Evolutionary conservation across 92 coral and sea anemone species (phyloP).

Genomic region (Epizoanthus rinbou): DNA sequence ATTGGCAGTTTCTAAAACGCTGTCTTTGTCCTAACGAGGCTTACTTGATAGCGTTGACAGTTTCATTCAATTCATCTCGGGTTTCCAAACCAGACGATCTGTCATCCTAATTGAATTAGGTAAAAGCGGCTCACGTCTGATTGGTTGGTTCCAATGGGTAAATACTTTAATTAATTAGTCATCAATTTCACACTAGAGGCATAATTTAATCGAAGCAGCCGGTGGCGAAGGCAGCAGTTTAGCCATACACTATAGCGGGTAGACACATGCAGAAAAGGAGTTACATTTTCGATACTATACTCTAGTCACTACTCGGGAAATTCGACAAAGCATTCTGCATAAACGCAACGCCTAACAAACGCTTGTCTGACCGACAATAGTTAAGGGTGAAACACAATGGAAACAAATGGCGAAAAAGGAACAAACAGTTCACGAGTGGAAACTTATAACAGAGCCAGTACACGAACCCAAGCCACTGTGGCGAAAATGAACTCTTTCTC

Average conservation of each 20-base stretch:
- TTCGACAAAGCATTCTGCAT: background rate
- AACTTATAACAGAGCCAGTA: conserved; percentile 21
- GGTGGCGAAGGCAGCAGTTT: background rate
- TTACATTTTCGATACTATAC: background rate
- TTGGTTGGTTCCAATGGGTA: conserved; percentile 74
- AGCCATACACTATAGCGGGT: conserved; percentile 1
- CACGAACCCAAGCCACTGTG: conserved; percentile 32
- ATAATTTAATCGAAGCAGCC: conserved; percentile 91
- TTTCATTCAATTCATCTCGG: conserved; percentile 73
- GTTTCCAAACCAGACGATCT: conserved; percentile 74
- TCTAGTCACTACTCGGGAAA: background rate
- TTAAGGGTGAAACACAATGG: conserved; percentile 37
- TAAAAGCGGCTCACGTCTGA: conserved; percentile 57
- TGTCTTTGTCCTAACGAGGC: conserved; percentile 96
- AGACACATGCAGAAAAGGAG: background rate
- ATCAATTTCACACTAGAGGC: conserved; percentile 93
- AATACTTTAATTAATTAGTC: conserved; percentile 98
- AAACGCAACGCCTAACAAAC: background rate
- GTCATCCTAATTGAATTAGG: conserved; percentile 95
- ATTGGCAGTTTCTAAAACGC: conserved; percentile 90
- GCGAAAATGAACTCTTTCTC: conserved; percentile 86
- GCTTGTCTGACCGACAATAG: background rate
- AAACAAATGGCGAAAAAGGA: conserved; percentile 40
- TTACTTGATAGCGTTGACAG: conserved; percentile 91
- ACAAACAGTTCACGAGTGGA: conserved; percentile 40